Evolutionary conservation across 2,888 invertebrate species (phyloP).

Genomic region (Seira sanloemensis): DNA sequence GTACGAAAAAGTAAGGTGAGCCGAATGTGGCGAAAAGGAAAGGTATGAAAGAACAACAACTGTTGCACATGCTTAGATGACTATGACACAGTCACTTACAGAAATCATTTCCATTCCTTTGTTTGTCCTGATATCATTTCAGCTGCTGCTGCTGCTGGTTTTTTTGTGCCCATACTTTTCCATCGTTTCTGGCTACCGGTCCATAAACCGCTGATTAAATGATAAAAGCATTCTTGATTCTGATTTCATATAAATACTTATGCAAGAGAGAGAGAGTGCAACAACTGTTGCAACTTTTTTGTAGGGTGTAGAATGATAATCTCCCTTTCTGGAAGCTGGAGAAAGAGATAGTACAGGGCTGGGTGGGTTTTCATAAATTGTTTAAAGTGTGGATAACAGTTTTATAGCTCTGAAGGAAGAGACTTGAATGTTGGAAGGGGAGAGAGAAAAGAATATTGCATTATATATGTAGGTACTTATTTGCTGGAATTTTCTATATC

Average conservation of each 20-base stretch:
- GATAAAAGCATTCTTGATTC: constrained; percentile 24
- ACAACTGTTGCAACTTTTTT: no score
- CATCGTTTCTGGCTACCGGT: no score
- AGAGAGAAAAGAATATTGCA: neutral
- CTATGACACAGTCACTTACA: neutral
- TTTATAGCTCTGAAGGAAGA: constrained; percentile 36
- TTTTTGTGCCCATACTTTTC: no score
- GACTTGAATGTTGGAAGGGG: neutral
- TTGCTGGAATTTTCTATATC: no score
- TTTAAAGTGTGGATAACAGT: constrained; percentile 31
- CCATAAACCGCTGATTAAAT: no score
- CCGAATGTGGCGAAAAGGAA: constrained; percentile 21
- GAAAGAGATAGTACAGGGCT: constrained; percentile 8
- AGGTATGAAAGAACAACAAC: constrained; percentile 27
- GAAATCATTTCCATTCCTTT: neutral
- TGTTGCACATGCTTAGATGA: constrained; percentile 20
- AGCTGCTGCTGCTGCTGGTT: no score
- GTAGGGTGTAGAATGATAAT: no score
- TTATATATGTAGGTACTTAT: no score
- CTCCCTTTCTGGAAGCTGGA: no score
- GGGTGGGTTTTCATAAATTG: no score
- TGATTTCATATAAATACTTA: neutral
- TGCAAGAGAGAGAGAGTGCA: neutral
- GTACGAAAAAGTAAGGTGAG: no score
- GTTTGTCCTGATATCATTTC: constrained; percentile 36